These are phyloP conservation scores for Drosophila glabriapex DNA, from an alignment of 2,888 invertebrate genomes.

Conservation along the genomic window DNA sequence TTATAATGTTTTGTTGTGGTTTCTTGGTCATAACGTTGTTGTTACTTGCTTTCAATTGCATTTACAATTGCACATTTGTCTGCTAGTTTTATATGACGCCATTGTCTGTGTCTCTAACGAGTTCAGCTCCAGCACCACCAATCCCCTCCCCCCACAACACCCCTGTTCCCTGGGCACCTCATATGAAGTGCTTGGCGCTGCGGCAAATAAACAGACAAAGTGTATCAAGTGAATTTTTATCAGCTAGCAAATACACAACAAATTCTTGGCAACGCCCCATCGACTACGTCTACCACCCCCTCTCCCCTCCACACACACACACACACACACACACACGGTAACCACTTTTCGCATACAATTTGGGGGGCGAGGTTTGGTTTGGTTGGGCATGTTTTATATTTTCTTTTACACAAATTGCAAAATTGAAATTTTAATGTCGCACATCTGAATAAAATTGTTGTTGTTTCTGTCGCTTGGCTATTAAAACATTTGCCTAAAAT, in stretches of 20 bases:
- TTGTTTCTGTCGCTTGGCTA: constrained; percentile 49
- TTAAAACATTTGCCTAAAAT: constrained; percentile 58
- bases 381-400: constrained; percentile 14
- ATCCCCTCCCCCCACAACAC: constrained; percentile 7
- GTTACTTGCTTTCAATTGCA: constrained; percentile 44
- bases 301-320: neutral
- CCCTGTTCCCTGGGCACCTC: neutral
- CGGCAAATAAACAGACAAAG: constrained; percentile 63
- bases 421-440: constrained; percentile 66
- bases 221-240: constrained; percentile 77
- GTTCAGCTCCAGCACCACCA: constrained; percentile 6
- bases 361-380: neutral
- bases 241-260: constrained; percentile 75
- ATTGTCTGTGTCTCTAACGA: constrained; percentile 42
- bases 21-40: constrained; percentile 11
- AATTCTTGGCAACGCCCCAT: constrained; percentile 65
- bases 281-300: constrained; percentile 12
- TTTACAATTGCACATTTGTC: constrained; percentile 55
- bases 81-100: constrained; percentile 47
- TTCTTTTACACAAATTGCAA: constrained; percentile 49
- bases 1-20: constrained; percentile 2
- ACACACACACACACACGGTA: neutral
- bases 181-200: constrained; percentile 28
- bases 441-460: constrained; percentile 62
- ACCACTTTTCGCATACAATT: constrained; percentile 20